Conservation (phyloP, 2,113 vertebrate species). For the Perca flavescens region DNA sequence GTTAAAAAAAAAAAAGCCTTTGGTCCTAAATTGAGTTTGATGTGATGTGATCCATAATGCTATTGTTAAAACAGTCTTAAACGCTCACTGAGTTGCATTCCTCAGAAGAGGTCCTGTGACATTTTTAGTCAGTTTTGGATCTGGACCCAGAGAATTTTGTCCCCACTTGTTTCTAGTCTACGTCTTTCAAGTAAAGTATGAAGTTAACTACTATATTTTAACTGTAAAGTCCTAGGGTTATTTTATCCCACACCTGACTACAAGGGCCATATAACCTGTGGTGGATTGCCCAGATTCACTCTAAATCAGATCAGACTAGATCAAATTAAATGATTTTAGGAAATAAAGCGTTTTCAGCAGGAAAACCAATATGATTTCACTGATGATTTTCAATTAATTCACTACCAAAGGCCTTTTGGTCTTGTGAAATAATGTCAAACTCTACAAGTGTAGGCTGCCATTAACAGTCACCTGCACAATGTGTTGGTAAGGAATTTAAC, state of each 20-base stretch:
- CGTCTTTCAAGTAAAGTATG: background rate
- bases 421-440: constrained; percentile 26
- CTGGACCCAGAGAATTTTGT: background rate
- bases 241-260: background rate
- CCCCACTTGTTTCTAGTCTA: background rate
- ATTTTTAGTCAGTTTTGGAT: background rate
- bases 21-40: background rate
- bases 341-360: background rate
- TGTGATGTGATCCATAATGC: background rate
- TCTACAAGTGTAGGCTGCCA: constrained; percentile 15
- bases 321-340: background rate
- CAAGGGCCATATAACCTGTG: background rate
- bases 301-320: background rate
- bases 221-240: background rate
- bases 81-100: background rate
- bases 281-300: background rate
- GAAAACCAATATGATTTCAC: background rate
- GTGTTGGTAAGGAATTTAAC: background rate
- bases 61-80: background rate
- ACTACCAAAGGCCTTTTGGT: background rate
- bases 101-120: background rate
- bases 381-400: background rate
- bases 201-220: background rate
- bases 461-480: constrained; percentile 22
- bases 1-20: background rate